Evolutionary conservation across 2,797 vertebrate species (phyloP), one percentile per base, ranked within the genome.

Genomic region (Crocidura indochinensis): DNA sequence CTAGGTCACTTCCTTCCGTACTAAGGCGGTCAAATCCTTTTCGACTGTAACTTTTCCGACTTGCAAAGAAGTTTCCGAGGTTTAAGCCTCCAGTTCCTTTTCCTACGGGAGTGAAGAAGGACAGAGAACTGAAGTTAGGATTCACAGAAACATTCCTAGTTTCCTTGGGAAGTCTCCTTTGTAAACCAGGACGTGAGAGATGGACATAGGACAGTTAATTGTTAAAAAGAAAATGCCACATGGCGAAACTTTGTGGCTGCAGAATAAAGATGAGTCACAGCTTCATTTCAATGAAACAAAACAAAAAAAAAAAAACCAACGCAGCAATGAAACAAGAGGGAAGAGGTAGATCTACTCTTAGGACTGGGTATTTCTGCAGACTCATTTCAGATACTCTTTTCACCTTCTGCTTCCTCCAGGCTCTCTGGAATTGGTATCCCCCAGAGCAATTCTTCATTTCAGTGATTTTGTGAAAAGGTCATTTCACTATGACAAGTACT

Each of bases 21-120:
- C 99, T 99, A 78, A 99, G 98, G 81, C 99, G 98, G 97, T 99
- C 99, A 47, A 99, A 99, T 53, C 99, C 99, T 97, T 99, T 99
- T 1, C 98, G 98, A 87, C 98, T 99, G 97, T 99, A 99, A 94
- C 99, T 98, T 95, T 99, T 98, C 75, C 98, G 99, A 81, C 98
- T 98, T 0, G 99, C 99, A 73, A 99, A 99, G 98, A 99, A 99
- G 97, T 99, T 99, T 17, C 99, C 99, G 71, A 99, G 98, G 95
- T 99, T 99, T 94, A 99, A 98, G 68, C 99, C 98, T 90, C 99
- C 98, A 1, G 98, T 96, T 0, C 98, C 98, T 97, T 99, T 99
- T 84, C 99, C 99, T 99, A 96, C 38, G 60, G 95, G 94, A 95
- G 12, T n/a, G 94, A 95, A 91, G 3, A 38, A 27, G 20, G 74